Conservation (phyloP, 1,140 invertebrate species). For the Drosophila micromelanica region DNA sequence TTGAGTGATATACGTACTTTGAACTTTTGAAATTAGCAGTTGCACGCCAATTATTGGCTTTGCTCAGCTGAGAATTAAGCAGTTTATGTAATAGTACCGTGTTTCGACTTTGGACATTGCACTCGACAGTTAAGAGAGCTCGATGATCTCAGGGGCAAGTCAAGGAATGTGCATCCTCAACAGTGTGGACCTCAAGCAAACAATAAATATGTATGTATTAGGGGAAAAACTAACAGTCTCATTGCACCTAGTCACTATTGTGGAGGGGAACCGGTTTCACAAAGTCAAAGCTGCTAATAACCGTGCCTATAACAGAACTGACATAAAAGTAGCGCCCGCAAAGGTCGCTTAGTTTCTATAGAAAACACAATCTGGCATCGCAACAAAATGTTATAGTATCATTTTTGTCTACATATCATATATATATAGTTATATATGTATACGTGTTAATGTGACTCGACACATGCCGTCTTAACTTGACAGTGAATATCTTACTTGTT, state of each 20-base stretch:
- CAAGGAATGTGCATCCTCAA: conserved; percentile 63
- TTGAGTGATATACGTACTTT: conserved; percentile 48
- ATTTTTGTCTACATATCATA: too few relatives aligned
- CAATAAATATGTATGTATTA: conserved; percentile 26
- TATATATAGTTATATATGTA: neutral
- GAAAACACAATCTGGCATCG: conserved; percentile 14
- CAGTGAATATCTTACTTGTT: conserved; percentile 50
- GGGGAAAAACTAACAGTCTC: conserved; percentile 16
- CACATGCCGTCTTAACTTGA: conserved; percentile 20
- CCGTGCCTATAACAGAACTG: conserved; percentile 40
- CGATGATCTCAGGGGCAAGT: conserved; percentile 15
- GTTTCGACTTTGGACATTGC: conserved; percentile 48
- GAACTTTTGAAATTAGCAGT: conserved; percentile 48
- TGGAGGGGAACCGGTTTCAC: conserved; percentile 50
- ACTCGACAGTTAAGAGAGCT: conserved; percentile 26
- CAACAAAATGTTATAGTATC: too few relatives aligned
- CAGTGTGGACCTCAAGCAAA: conserved; percentile 39
- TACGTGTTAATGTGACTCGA: conserved; percentile 2
- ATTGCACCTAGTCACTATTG: conserved; percentile 53
- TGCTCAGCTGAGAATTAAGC: conserved; percentile 34
- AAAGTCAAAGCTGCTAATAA: conserved; percentile 30
- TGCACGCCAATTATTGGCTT: conserved; percentile 49
- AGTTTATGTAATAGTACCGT: conserved; percentile 29
- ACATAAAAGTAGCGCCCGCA: conserved; percentile 32
- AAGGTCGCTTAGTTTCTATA: conserved; percentile 35